Evolutionary conservation across 2,888 invertebrate genomes (phyloP).

Genomic region (Carpatolechia fugitivella): DNA sequence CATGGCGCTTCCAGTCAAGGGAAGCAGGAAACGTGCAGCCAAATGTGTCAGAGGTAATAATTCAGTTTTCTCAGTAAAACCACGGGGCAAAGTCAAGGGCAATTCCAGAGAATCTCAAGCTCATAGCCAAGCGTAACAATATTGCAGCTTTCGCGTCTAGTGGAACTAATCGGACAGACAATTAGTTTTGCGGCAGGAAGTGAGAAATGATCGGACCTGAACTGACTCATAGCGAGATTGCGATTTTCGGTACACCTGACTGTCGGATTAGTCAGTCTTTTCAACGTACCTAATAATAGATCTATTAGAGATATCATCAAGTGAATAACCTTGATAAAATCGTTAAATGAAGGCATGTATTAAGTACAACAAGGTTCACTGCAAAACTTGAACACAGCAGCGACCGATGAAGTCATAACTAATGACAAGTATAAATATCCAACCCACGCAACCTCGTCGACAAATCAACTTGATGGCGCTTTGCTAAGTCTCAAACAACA

Average conservation of each 20-base stretch:
- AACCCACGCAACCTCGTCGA: constrained; percentile 55
- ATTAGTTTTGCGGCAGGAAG: constrained; percentile 66
- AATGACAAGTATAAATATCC: constrained; percentile 60
- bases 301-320: neutral
- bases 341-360: neutral
- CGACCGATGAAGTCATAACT: constrained; percentile 68
- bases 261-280: constrained; percentile 41
- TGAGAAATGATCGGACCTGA: constrained; percentile 58
- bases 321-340: neutral
- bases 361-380: constrained; percentile 15
- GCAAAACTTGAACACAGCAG: constrained; percentile 44
- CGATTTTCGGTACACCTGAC: constrained; percentile 45
- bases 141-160: constrained; percentile 50
- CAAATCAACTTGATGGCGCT: constrained; percentile 48
- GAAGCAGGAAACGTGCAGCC: constrained; percentile 38
- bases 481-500: constrained; percentile 25
- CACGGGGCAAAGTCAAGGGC: constrained; percentile 31
- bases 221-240: constrained; percentile 54
- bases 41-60: constrained; percentile 12
- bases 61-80: constrained; percentile 14
- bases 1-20: constrained; percentile 27
- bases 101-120: constrained; percentile 30
- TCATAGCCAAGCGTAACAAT: constrained; percentile 44
- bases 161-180: constrained; percentile 68
- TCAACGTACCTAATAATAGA: neutral